Base-by-base conservation (phyloP, 2,888 invertebrate species). In the Abrostola tripartita region DNA sequence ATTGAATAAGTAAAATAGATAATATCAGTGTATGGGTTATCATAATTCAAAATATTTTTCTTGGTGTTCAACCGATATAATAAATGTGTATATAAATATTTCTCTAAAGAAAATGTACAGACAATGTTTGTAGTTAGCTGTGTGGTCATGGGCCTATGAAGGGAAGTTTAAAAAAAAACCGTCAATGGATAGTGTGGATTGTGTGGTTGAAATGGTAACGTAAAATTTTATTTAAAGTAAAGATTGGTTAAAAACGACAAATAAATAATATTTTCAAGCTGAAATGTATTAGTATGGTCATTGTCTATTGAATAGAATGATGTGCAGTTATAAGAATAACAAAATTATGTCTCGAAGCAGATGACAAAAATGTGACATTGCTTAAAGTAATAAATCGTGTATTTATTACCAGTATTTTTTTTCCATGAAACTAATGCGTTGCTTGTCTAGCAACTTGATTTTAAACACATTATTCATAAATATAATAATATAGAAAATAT, bases 1-100 rank as follows among this genome's bases (percentile, higher is more conserved):
- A 47, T 24, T 14, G 0, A 14, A 47, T 14, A 47, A 0, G 14
- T 47, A 66, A 80, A 85, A 76, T 55, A 71, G 84, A 85, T 61
- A 63, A 79, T 88, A 86, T 88, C 89, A 87, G 88, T 87, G 79
- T 84, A 74, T 52, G 47, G 79, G 78, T 85, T 81, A 86, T 78
- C 81, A 74, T 81, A 81, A 81, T 78, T 83, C 64, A 83, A 82
- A 84, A 82, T 88, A 88, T 90, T 90, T 91, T 91, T 90, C 86
- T 84, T 85, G 87, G 79, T 78, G 79, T 80, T 78, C 85, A 84
- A 83, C 72, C 76, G 81, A 82, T 77, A 70, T 81, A 82, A 56
- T 65, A 65, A 76, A 73, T 62, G 50, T 87, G 86, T 90, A 88
- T 81, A 87, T 87, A 87, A 78, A 74, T 65, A 69, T 84, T 82